phyloP scores from a whole-genome alignment of 2,888 invertebrate genomes.

The Dicroscelio sp. region DNA sequence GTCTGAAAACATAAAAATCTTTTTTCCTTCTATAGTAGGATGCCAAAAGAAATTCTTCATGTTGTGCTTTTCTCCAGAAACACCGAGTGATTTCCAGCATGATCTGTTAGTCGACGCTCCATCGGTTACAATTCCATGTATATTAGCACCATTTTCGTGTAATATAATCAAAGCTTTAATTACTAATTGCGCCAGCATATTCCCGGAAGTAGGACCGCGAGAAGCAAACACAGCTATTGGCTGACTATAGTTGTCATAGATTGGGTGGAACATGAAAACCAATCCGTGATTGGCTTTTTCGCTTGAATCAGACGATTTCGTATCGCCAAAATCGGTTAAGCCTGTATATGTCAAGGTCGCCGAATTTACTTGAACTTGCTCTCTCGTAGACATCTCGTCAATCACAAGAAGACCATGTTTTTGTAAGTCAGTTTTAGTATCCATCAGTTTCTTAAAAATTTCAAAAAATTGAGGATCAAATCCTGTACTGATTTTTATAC shows the following conservation, averaged over 20 bases:
- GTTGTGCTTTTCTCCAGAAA: too few species aligned
- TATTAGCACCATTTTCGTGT: constrained; percentile 74
- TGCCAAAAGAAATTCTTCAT: too few species aligned
- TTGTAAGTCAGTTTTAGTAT: constrained; percentile 49
- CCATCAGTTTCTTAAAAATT: constrained; percentile 66
- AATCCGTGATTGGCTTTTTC: constrained; percentile 74
- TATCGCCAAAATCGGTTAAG: constrained; percentile 70
- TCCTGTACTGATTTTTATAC: constrained; percentile 55
- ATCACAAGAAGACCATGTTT: constrained; percentile 65
- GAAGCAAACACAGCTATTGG: constrained; percentile 81
- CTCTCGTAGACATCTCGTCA: constrained; percentile 70
- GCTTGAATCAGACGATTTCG: not conserved
- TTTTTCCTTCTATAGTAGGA: too few species aligned
- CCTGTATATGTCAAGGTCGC: constrained; percentile 58
- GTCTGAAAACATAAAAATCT: too few species aligned
- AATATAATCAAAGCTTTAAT: constrained; percentile 75
- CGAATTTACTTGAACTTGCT: constrained; percentile 62
- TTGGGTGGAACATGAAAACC: constrained; percentile 80
- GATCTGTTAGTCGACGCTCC: constrained; percentile 77
- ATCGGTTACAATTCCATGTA: constrained; percentile 78
- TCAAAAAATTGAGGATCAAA: constrained; percentile 82
- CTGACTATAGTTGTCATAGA: constrained; percentile 72
- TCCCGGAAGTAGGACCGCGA: constrained; percentile 55
- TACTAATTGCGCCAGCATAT: constrained; percentile 66
- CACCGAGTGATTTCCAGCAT: too few species aligned